phyloP scores from a whole-genome alignment of 2,797 vertebrate genomes.

The Cirrhinus mrigala region DNA sequence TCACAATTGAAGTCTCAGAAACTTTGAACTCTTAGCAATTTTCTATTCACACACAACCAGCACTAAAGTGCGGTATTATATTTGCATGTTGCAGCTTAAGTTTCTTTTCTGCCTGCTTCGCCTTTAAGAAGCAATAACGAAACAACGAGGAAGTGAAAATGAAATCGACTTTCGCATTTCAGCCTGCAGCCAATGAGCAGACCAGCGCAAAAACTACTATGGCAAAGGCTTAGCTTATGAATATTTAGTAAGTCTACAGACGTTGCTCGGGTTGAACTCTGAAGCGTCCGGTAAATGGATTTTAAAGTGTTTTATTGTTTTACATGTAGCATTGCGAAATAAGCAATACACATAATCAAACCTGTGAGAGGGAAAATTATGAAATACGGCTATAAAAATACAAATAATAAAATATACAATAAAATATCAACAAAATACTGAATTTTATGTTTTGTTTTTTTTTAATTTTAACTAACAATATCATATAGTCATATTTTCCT shows the following conservation, averaged over 20 bases:
- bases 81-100: neutral
- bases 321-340: neutral
- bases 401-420: neutral
- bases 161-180: constrained; percentile 81
- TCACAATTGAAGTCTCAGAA: neutral
- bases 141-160: constrained; percentile 89
- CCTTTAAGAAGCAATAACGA: constrained; percentile 48
- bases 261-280: neutral
- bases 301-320: neutral
- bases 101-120: constrained; percentile 49
- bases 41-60: neutral
- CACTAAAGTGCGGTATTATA: neutral
- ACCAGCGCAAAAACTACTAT: constrained; percentile 35
- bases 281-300: neutral
- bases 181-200: constrained; percentile 73
- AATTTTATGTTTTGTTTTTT: neutral
- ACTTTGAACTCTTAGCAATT: neutral
- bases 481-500: neutral
- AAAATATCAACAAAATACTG: neutral
- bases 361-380: neutral
- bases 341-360: neutral
- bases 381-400: neutral
- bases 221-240: neutral
- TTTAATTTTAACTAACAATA: neutral
- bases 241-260: neutral